phyloP scores from a whole-genome alignment of 2,797 vertebrate genomes.

The Myotis myotis region DNA sequence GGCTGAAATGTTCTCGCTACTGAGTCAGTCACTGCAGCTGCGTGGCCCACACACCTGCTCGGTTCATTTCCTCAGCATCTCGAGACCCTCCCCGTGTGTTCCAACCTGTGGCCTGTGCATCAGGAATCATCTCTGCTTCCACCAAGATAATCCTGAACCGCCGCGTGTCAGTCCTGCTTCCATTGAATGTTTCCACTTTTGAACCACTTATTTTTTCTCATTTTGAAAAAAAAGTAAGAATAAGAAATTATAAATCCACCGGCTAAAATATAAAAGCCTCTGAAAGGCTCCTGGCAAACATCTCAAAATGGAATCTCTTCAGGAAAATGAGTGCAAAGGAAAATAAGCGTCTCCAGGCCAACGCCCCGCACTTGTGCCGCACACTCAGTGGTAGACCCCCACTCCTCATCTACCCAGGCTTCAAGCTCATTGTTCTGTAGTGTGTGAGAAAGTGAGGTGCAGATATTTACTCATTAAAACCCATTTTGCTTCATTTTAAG shows the following conservation, averaged over 20 bases:
- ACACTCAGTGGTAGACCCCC: too few relatives aligned
- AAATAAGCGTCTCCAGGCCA: rapidly evolving
- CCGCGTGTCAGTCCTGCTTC: not conserved
- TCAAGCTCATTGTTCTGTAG: not conserved
- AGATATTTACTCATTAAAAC: not conserved
- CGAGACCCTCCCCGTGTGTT: not conserved
- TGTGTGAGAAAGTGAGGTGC: not conserved
- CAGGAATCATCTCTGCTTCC: not conserved
- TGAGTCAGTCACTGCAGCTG: not conserved
- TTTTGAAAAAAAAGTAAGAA: not conserved
- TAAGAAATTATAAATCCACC: not conserved
- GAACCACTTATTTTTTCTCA: not conserved
- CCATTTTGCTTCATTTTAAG: not conserved
- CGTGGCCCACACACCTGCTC: not conserved
- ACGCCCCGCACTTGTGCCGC: not conserved
- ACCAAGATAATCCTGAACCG: not conserved
- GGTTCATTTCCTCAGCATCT: not conserved
- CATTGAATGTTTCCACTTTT: not conserved
- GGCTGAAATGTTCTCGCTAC: not conserved
- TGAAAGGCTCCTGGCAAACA: not conserved
- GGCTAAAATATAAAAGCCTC: not conserved
- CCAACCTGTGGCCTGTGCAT: not conserved
- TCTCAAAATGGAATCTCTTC: not conserved
- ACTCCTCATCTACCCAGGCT: rapidly evolving
- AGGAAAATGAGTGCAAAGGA: not conserved